These are phyloP conservation scores for Atrichornis clamosus DNA, from an alignment of 2,113 vertebrate species.

Conservation along the genomic window DNA sequence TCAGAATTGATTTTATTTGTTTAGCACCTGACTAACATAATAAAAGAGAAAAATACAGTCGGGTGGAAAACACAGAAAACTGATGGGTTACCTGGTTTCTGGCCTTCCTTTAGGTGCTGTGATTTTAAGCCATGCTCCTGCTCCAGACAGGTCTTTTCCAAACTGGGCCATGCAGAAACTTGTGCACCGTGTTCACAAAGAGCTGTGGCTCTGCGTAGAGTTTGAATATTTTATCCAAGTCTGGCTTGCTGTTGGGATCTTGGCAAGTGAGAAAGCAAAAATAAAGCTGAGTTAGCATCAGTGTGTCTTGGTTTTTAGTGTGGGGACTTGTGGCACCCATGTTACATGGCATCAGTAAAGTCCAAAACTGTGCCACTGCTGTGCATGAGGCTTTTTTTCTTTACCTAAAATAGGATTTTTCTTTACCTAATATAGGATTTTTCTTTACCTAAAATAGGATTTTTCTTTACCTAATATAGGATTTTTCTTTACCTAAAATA, in stretches of 20 bases:
- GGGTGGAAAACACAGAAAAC: neutral
- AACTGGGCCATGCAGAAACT: neutral
- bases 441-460: neutral
- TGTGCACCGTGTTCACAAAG: neutral
- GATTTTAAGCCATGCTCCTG: neutral
- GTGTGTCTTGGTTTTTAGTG: neutral
- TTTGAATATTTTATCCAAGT: neutral
- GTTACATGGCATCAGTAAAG: rapidly evolving
- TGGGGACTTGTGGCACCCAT: neutral
- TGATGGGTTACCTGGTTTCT: neutral
- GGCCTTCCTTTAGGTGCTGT: neutral
- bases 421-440: too few relatives aligned
- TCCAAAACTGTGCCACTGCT: neutral
- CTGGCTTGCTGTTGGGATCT: neutral
- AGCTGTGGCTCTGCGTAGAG: neutral
- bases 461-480: neutral
- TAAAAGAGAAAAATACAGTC: neutral
- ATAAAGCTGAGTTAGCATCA: neutral
- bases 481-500: neutral
- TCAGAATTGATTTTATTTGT: slow-evolving; percentile 72
- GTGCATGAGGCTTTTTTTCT: neutral
- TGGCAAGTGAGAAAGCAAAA: slow-evolving; percentile 14
- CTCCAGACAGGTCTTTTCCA: neutral
- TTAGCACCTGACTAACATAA: slow-evolving; percentile 48
- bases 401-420: neutral